A percentile compares a stretch with the other conserved stretches of the same genome.
Conservation (phyloP, 2,888 invertebrate species). For the Drosophila heteroneura region DNA sequence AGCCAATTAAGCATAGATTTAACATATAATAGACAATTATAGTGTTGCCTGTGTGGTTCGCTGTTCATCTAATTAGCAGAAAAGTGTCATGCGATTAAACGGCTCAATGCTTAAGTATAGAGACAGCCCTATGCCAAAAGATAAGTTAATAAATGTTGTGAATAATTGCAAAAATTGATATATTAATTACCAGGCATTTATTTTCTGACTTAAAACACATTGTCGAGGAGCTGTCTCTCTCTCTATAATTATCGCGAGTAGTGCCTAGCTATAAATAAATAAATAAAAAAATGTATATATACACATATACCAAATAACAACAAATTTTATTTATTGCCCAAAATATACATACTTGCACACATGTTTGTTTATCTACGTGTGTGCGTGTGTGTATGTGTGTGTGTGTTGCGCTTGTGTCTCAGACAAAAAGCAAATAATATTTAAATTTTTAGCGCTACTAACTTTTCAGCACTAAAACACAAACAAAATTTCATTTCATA, state of each 20-base stretch:
- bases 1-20: conserved; percentile 21
- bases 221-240: conserved; percentile 53
- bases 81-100: conserved; percentile 69
- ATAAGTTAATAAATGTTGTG: conserved; percentile 71
- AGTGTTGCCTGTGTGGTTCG: conserved; percentile 24
- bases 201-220: conserved; percentile 51
- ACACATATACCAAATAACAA: conserved; percentile 69
- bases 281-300: conserved; percentile 63
- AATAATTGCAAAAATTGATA: conserved; percentile 78
- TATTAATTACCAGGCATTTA: conserved; percentile 75
- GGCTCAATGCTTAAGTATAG: conserved; percentile 48
- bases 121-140: conserved; percentile 65
- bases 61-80: conserved; percentile 51
- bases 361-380: conserved; percentile 26
- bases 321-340: conserved; percentile 80
- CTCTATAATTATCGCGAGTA: conserved; percentile 52
- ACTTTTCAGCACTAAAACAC: conserved; percentile 64
- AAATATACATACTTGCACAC: conserved; percentile 54
- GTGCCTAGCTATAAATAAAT: conserved; percentile 79
- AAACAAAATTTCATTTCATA: conserved; percentile 64
- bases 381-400: conserved; percentile 18
- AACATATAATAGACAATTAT: conserved; percentile 11
- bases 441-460: conserved; percentile 73
- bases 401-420: conserved; percentile 40
- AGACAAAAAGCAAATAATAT: conserved; percentile 62